Evolutionary conservation across 1,140 invertebrate genomes (phyloP).

Genomic region (Psilanteris sp.): DNA sequence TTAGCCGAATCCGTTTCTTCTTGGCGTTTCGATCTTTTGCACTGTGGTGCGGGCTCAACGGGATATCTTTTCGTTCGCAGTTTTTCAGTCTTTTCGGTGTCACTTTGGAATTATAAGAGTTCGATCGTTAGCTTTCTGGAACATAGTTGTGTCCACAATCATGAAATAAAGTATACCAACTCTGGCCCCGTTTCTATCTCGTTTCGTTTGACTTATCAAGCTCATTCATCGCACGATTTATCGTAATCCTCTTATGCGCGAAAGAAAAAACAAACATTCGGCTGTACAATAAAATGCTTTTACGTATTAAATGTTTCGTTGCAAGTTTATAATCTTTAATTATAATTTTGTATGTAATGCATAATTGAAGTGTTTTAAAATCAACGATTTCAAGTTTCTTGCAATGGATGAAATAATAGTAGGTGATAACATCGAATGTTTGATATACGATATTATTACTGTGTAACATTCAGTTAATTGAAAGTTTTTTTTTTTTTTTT

Average conservation of each 20-base stretch:
- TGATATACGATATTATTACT: no score
- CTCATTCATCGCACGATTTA: slow-evolving; percentile 56
- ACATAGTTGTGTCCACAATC: slow-evolving; percentile 63
- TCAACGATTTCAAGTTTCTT: no score
- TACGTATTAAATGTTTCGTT: not conserved
- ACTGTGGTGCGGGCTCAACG: slow-evolving; percentile 22
- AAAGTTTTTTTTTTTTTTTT: no score
- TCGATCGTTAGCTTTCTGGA: slow-evolving; percentile 69
- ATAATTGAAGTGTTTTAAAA: no score
- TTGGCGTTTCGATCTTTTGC: slow-evolving; percentile 22
- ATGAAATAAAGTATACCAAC: slow-evolving; percentile 49
- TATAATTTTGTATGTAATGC: slow-evolving; percentile 2
- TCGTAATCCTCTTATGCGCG: slow-evolving; percentile 37
- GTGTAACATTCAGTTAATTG: no score
- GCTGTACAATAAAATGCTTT: slow-evolving; percentile 14
- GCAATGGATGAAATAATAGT: no score
- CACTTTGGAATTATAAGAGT: slow-evolving; percentile 58
- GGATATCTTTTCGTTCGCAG: slow-evolving; percentile 56
- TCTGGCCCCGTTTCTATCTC: slow-evolving; percentile 14
- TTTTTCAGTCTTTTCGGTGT: slow-evolving; percentile 55
- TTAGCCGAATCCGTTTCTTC: slow-evolving; percentile 60
- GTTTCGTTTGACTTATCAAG: slow-evolving; percentile 55
- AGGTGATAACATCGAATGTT: no score
- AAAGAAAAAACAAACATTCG: slow-evolving; percentile 7
- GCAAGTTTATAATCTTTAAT: not conserved